Base-by-base conservation (phyloP, 2,113 vertebrate species). In the Chaetops frenatus region DNA sequence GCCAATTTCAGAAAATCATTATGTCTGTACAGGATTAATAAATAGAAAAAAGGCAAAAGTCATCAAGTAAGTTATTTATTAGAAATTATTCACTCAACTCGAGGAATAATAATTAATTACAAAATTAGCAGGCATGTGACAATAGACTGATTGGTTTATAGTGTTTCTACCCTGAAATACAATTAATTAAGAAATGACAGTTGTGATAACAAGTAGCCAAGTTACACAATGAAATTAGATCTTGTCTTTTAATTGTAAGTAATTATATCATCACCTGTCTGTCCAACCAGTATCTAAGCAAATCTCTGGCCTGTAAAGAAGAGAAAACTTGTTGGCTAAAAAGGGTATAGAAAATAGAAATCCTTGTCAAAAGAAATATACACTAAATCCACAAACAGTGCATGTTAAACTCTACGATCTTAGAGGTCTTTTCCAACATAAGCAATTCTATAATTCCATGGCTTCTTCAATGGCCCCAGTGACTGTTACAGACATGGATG, bases 141-240 rank as follows among this genome's bases (percentile, higher is more conserved):
- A 92, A 90, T n/a, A 90, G 69, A 67, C 71, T 92, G 78, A 95
- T 94, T 66, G 54, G 56, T 78, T 95, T 95, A 88, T 69, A 92
- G 78, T 33, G 23, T 76, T 45, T n/a, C 64, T 93, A 58, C n/a
- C 28, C 42, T 60, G 54, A 93, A 92, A 95, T 42, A 94, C 38
- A 94, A 95, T 96, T 92, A 96, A 97, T 95, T 96, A 96, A 95
- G 47, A 72, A 94, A 82, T 92, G 45, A 95, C 44, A 93, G 90
- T 57, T 67, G 82, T 10, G 25, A 91, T 80, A 92, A 96, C 88
- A 95, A 96, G 80, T 53, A 85, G 50, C 42, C 10, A 4, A 86
- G 57, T 36, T 78, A 27, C 48, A 90, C 71, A 95, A 87, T 36
- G 22, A 92, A 95, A 95, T 89, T 94, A 94, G 60, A 93, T 89